A percentile compares a stretch with the other conserved stretches of the same genome.
Evolutionary conservation across 2,797 vertebrate genomes (phyloP).

Genomic region (Ptychadena robeensis): DNA sequence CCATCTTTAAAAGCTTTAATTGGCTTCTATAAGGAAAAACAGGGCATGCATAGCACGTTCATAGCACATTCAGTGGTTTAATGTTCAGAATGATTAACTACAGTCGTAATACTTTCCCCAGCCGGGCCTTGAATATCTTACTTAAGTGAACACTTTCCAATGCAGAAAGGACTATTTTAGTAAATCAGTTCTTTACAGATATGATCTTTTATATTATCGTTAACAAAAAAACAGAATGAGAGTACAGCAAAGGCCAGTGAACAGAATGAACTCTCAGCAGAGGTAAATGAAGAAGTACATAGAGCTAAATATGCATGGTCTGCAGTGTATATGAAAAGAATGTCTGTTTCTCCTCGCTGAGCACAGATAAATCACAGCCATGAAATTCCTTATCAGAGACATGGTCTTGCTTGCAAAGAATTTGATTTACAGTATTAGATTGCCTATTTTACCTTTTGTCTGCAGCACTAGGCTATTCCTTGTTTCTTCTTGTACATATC

Average conservation of each 20-base stretch:
- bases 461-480: slow-evolving; percentile 9
- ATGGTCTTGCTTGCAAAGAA: slow-evolving; percentile 52
- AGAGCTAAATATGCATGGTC: slow-evolving; percentile 10
- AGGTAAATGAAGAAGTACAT: slow-evolving; percentile 9
- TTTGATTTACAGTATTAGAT: slow-evolving; percentile 51
- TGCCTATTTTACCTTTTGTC: slow-evolving; percentile 17
- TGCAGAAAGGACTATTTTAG: neutral
- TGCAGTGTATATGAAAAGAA: slow-evolving; percentile 22
- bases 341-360: slow-evolving; percentile 21
- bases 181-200: neutral
- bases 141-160: too few species aligned
- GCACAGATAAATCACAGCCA: slow-evolving; percentile 45
- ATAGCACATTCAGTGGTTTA: too few species aligned
- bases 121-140: too few species aligned
- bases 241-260: neutral
- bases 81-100: too few species aligned
- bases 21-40: too few species aligned
- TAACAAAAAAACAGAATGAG: neutral
- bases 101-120: too few species aligned
- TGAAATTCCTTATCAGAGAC: slow-evolving; percentile 42
- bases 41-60: too few species aligned
- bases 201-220: neutral
- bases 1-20: too few species aligned
- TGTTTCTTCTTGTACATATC: slow-evolving; percentile 4
- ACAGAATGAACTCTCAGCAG: neutral